These are phyloP conservation scores for Diploptera punctata DNA, from an alignment of 2,888 invertebrate species.

Conservation along the genomic window DNA sequence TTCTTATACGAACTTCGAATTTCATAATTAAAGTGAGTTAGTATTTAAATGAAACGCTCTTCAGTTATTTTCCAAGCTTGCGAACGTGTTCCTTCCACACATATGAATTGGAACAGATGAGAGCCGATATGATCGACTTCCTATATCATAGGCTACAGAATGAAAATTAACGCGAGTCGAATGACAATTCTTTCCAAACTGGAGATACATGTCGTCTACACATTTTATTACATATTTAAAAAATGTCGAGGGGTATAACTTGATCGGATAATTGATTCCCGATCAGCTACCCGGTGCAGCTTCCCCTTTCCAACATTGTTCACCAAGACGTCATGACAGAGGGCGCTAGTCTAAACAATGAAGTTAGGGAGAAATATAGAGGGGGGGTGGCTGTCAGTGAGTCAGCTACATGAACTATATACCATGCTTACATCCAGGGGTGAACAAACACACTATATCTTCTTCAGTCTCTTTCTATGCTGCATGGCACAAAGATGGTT, in stretches of 20 bases:
- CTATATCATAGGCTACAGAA: constrained; percentile 12
- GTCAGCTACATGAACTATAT: constrained; percentile 14
- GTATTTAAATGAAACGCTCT: too few relatives aligned
- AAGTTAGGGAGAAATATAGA: background rate
- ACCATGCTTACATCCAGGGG: background rate
- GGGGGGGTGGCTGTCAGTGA: background rate
- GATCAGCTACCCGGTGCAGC: constrained; percentile 5
- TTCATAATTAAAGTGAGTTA: too few relatives aligned
- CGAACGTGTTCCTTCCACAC: too few relatives aligned
- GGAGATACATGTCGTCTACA: background rate
- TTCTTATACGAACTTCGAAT: too few relatives aligned
- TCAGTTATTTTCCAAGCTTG: too few relatives aligned
- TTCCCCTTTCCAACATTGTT: background rate
- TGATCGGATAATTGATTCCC: constrained; percentile 35
- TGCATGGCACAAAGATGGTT: too few relatives aligned
- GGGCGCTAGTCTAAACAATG: constrained; percentile 14
- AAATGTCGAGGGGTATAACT: constrained; percentile 8
- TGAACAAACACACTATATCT: too few relatives aligned
- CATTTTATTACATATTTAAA: constrained; percentile 28
- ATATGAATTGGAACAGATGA: too few relatives aligned
- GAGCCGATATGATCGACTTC: too few relatives aligned
- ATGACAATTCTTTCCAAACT: background rate
- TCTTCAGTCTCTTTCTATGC: too few relatives aligned
- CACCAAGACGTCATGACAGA: background rate
- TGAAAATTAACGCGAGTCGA: background rate